Conservation (phyloP, 2,888 invertebrate species). For the Epinotia nisella region DNA sequence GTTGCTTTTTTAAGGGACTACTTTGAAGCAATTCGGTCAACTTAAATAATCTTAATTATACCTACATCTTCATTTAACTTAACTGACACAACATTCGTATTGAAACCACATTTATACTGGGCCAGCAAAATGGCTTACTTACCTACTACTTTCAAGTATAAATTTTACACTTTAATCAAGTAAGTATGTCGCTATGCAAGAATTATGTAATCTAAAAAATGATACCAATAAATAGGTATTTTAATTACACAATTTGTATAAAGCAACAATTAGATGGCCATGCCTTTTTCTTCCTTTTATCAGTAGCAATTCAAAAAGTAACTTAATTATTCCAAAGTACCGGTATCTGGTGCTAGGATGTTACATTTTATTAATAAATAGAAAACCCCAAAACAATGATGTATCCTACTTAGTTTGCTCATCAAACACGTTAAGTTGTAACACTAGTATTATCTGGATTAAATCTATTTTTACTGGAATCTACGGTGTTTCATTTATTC, state of each 20-base stretch:
- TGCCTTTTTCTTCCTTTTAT: background rate
- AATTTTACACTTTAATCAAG: background rate
- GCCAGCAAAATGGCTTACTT: background rate
- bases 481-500: constrained; percentile 43
- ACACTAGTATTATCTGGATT: constrained; percentile 59
- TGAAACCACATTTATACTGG: background rate
- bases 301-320: background rate
- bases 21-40: no score
- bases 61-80: background rate
- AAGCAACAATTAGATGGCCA: background rate
- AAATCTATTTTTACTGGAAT: constrained; percentile 75
- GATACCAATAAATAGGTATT: background rate
- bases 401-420: constrained; percentile 58
- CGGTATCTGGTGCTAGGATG: constrained; percentile 57
- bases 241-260: background rate
- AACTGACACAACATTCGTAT: background rate
- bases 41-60: no score
- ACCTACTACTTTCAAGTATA: background rate
- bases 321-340: background rate
- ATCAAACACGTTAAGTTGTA: constrained; percentile 60
- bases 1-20: no score
- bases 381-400: constrained; percentile 57
- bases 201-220: background rate
- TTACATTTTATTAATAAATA: constrained; percentile 52
- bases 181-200: background rate